Evolutionary conservation across 2,888 invertebrate genomes (phyloP), one percentile per base, ranked within the genome.

Genomic region (Lycophotia porphyrea): DNA sequence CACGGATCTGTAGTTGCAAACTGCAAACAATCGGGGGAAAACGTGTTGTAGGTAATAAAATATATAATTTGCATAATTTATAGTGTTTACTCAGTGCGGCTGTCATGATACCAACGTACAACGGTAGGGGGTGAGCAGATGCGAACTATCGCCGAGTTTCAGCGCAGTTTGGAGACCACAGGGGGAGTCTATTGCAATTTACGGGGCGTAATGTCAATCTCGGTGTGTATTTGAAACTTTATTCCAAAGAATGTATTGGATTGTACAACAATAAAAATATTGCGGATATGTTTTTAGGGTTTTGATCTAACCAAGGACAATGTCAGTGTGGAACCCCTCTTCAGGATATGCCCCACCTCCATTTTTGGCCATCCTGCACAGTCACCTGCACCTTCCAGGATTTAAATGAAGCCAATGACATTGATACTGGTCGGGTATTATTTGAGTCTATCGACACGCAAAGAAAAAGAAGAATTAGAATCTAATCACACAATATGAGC

Each of bases 1-100:
- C 65, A 66, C 60, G 55, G 58, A 81, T 84, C 69, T 71, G 64
- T 67, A 76, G 67, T 75, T 77, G 42, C 75, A 80, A 74, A 84
- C 79, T 81, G 82, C 74, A 64, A 84, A 82, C 84, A 84, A 81
- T 82, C 78, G 78, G 68, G 73, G 79, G 74, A 72, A 63, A 70
- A 66, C 72, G 69, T 60, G 69, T 66, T 55, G 80, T 74, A 80
- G 69, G 79, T 83, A 81, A 83, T 87, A 85, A 87, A 87, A 88
- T 87, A 83, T 76, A 84, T 82, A 78, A 87, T 88, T 87, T 88
- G 81, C 87, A 87, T 87, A 88, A 87, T 88, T 83, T 88, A 87
- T 87, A 65, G 79, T 85, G 82, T 83, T 85, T 85, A 72, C 81
- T 73, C 60, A 70, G 74, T 74, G 75, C n/a, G 82, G 78, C 52